These are phyloP conservation scores for Psix sp. DNA, from an alignment of 1,140 invertebrate species.

Conservation along the genomic window DNA sequence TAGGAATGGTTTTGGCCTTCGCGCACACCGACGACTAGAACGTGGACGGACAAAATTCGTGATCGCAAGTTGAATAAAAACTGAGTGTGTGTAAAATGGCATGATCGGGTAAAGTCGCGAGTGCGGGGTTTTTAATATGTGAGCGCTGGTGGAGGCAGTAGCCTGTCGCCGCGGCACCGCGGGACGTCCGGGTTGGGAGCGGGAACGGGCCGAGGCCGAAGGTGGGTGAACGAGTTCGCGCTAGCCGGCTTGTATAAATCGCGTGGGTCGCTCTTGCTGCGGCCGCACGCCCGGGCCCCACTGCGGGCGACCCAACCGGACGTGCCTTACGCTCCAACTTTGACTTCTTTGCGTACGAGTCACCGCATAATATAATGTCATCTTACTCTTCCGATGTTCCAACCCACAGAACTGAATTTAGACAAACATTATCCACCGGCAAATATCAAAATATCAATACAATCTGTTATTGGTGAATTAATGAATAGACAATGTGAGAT, in stretches of 20 bases:
- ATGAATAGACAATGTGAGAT: too few relatives aligned
- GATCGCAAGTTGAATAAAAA: constrained; percentile 51
- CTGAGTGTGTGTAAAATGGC: constrained; percentile 42
- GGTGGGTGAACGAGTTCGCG: constrained; percentile 75
- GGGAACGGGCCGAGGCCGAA: constrained; percentile 69
- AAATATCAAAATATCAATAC: too few relatives aligned
- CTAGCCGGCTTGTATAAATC: constrained; percentile 7
- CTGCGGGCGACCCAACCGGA: background rate
- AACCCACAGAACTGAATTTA: too few relatives aligned
- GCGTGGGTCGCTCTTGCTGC: constrained; percentile 63
- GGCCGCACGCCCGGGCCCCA: constrained; percentile 10
- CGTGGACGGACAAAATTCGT: constrained; percentile 14
- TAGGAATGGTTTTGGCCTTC: too few relatives aligned
- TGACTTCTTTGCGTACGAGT: constrained; percentile 4
- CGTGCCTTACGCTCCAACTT: constrained; percentile 1
- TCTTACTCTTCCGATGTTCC: too few relatives aligned
- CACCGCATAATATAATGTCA: too few relatives aligned
- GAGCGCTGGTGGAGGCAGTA: constrained; percentile 39
- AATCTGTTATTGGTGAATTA: too few relatives aligned
- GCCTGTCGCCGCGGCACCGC: constrained; percentile 22
- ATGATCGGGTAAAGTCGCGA: constrained; percentile 52
- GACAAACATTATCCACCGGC: too few relatives aligned
- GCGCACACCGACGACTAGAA: too few relatives aligned
- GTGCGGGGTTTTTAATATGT: constrained; percentile 50
- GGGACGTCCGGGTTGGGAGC: constrained; percentile 31